Evolutionary conservation across 2,888 invertebrate species (phyloP).

Genomic region (Lymantria dispar): DNA sequence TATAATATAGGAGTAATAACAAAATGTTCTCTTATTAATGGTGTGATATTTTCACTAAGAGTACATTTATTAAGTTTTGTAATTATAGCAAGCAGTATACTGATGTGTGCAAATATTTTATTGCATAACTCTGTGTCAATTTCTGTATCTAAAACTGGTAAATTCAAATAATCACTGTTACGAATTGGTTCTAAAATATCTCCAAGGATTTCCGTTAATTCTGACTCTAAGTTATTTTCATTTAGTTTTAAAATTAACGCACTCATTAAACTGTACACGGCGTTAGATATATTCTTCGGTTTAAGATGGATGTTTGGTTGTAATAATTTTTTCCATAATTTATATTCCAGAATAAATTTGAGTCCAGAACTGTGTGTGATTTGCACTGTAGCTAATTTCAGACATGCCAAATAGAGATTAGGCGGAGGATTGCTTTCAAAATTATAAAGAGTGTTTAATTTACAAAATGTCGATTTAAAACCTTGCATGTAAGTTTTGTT

Average conservation of each 20-base stretch:
- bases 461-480: conserved; percentile 16
- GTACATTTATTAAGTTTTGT: conserved; percentile 22
- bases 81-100: conserved; percentile 26
- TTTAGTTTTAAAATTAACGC: conserved; percentile 38
- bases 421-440: conserved; percentile 18
- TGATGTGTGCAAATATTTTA: conserved; percentile 27
- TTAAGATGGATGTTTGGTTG: conserved; percentile 17
- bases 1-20: conserved; percentile 12
- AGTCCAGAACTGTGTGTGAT: conserved; percentile 40
- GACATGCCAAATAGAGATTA: conserved; percentile 27
- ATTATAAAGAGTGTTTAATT: conserved; percentile 20
- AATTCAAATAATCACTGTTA: conserved; percentile 23
- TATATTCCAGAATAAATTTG: conserved; percentile 22
- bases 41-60: conserved; percentile 30
- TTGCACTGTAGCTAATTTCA: conserved; percentile 29
- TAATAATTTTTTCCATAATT: conserved; percentile 33
- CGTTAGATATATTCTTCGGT: conserved; percentile 21
- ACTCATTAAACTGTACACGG: conserved; percentile 32
- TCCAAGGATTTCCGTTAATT: conserved; percentile 32
- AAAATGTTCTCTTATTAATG: conserved; percentile 21
- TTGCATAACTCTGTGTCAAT: conserved; percentile 24
- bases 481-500: conserved; percentile 37
- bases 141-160: conserved; percentile 26
- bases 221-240: conserved; percentile 34
- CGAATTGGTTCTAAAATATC: conserved; percentile 34